Base-by-base conservation (phyloP, 2,888 invertebrate species). In the Incurvaria masculella region DNA sequence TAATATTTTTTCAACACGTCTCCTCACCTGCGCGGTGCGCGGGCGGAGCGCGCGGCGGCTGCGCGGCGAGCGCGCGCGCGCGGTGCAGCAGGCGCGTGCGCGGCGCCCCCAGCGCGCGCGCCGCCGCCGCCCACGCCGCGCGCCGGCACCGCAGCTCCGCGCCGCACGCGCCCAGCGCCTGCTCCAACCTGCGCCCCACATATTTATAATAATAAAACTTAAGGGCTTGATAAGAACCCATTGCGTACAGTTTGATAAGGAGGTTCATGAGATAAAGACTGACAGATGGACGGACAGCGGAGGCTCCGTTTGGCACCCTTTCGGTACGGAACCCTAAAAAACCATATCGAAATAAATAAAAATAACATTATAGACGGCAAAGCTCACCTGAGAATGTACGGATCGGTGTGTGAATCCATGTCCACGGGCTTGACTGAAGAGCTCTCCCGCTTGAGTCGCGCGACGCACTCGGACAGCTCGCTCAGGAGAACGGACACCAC, bases 111-210 rank as follows among this genome's bases (percentile, higher is more conserved):
- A 69, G 56, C 38, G 57, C 52, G 1, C 55, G 55, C 10, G 69
- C 70, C 1, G 64, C 70, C 1, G 62, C 59, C 1, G 53, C 39
- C 61, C 66, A 65, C 10, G 64, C 62, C 1, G 56, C 56, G 19
- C 65, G 63, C 2, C 47, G 43, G 42, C 48, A 50, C 1, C 58
- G 50, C 21, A 3, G 51, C 55, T 10, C 48, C 48, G n/a, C 42
- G 16, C 18, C 53, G 52, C 51, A 48, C 40, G 3, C 51, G 46
- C 46, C 42, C 21, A 72, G 42, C 0, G 58, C 57, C 0, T 55
- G 56, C 18, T 68, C 62, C 50, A 76, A 38, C 44, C 73, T 68
- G 59, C 1, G 21, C n/a, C n/a, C n/a, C n/a, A n/a, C n/a, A n/a
- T n/a, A n/a, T n/a, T n/a, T n/a, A n/a, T n/a, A n/a, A n/a, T n/a